phyloP scores from a whole-genome alignment of 2,797 vertebrate species.

The Monodelphis domestica region DNA sequence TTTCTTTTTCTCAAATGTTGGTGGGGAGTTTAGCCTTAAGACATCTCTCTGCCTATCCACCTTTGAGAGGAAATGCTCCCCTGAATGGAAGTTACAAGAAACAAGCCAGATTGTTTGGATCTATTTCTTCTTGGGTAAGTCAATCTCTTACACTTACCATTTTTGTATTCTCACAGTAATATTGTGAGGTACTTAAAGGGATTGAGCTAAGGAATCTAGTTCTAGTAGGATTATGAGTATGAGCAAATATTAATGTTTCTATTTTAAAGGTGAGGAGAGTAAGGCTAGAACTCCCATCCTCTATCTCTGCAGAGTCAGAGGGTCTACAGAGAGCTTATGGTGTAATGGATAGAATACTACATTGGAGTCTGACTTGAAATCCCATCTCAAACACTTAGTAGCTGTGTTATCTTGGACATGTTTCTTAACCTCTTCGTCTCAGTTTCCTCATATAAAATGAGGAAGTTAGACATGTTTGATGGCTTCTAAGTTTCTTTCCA shows the following conservation, averaged over 20 bases:
- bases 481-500: not conserved
- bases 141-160: not conserved
- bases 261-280: not conserved
- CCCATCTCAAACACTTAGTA: not conserved
- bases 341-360: not conserved
- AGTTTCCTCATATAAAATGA: not conserved
- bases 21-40: not conserved
- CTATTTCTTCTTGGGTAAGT: not conserved
- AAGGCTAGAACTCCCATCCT: not conserved
- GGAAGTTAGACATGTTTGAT: not conserved
- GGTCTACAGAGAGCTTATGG: not conserved
- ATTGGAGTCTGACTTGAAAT: not conserved
- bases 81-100: not conserved
- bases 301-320: slow-evolving; percentile 17
- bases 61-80: not conserved
- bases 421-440: not conserved
- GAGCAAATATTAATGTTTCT: not conserved
- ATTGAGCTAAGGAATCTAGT: too few relatives aligned
- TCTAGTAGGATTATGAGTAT: not conserved
- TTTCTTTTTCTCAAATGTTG: not conserved
- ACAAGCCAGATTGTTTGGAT: not conserved
- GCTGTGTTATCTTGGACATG: not conserved
- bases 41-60: not conserved
- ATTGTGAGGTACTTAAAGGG: not conserved
- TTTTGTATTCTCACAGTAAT: not conserved